These are phyloP conservation scores for Haemorhous mexicanus DNA, from an alignment of 2,113 vertebrate species.

Conservation along the genomic window DNA sequence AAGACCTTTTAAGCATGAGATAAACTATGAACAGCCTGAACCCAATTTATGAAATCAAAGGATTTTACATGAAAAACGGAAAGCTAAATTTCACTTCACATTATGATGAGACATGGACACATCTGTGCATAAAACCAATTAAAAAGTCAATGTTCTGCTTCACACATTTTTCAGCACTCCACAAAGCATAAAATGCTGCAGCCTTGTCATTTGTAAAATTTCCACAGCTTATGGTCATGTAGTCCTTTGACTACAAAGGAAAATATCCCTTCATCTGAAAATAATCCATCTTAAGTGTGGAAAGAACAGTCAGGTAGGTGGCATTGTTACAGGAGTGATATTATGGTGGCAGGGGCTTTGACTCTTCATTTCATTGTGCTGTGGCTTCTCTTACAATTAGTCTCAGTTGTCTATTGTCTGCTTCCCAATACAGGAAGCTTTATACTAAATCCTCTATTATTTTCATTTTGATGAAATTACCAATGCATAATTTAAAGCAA, in stretches of 20 bases:
- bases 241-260: not conserved
- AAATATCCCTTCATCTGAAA: not conserved
- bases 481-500: not conserved
- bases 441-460: not conserved
- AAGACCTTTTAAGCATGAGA: not conserved
- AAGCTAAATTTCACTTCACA: not conserved
- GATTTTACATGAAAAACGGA: not conserved
- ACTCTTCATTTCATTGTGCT: not conserved
- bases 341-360: not conserved
- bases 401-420: not conserved
- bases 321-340: not conserved
- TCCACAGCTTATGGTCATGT: not conserved
- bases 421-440: not conserved
- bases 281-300: not conserved
- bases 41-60: not conserved
- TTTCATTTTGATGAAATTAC: not conserved
- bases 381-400: not conserved
- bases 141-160: slow-evolving; percentile 19
- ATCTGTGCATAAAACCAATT: slow-evolving; percentile 14
- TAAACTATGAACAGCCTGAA: not conserved
- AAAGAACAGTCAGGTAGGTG: not conserved
- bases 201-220: not conserved
- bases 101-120: not conserved
- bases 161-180: not conserved
- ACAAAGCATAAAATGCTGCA: not conserved